Conservation (phyloP, 2,797 vertebrate species). For the Cossypha dichroa region DNA sequence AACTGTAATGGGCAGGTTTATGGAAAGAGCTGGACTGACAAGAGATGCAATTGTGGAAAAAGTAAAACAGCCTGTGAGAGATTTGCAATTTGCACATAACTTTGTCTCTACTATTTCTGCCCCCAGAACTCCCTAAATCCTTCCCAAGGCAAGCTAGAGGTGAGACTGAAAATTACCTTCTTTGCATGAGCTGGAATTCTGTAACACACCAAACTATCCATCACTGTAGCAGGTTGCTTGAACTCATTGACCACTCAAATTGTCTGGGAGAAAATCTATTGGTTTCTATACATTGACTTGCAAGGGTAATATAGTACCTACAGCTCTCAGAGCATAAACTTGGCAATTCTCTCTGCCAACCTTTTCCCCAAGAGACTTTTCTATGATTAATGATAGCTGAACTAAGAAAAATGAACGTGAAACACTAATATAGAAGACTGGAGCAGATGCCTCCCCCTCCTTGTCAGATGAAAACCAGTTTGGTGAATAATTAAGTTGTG, state of each 20-base stretch:
- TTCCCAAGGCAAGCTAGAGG: neutral
- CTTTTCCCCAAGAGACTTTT: slow-evolving; percentile 1
- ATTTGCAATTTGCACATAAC: neutral
- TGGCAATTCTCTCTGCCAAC: slow-evolving; percentile 10
- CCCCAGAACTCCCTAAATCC: neutral
- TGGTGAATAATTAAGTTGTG: slow-evolving; percentile 51
- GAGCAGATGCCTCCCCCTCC: slow-evolving; percentile 20
- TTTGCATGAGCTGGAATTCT: neutral
- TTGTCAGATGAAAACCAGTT: slow-evolving; percentile 34
- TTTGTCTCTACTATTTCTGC: neutral
- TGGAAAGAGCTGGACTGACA: slow-evolving; percentile 1
- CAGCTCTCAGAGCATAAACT: slow-evolving; percentile 5
- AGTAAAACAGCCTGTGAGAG: neutral
- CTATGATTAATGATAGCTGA: slow-evolving; percentile 61
- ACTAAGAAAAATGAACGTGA: slow-evolving; percentile 51
- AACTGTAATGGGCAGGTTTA: neutral
- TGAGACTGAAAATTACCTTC: neutral
- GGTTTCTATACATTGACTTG: slow-evolving; percentile 7
- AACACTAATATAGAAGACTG: neutral
- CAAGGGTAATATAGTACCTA: slow-evolving; percentile 30
- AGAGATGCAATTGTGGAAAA: neutral
- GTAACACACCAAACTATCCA: slow-evolving; percentile 25
- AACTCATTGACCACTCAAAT: slow-evolving; percentile 52
- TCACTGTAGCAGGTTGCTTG: slow-evolving; percentile 30
- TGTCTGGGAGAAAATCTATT: slow-evolving; percentile 38